Conservation (phyloP, 1,140 invertebrate species). For the Lerema accius region DNA sequence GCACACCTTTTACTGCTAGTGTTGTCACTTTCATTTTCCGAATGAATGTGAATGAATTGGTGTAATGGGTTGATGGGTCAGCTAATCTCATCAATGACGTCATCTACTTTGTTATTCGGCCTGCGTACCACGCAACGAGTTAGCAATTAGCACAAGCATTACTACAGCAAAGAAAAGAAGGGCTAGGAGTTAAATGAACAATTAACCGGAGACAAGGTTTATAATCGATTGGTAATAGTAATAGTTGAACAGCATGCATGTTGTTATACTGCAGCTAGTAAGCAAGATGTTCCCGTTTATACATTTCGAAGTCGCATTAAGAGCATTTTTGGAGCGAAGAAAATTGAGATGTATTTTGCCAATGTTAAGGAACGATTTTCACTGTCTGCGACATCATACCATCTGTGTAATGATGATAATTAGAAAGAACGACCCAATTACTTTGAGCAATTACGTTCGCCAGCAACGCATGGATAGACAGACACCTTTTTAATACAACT, state of each 20-base stretch:
- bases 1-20: neutral
- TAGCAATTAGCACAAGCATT: slow-evolving; percentile 14
- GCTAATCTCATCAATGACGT: slow-evolving; percentile 9
- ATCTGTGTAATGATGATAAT: neutral
- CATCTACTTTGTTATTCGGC: slow-evolving; percentile 11
- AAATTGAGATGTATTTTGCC: neutral
- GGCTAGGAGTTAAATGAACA: too few relatives aligned
- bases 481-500: slow-evolving; percentile 1
- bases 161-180: neutral
- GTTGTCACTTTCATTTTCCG: neutral
- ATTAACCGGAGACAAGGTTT: too few relatives aligned
- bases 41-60: neutral
- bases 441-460: slow-evolving; percentile 7
- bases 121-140: slow-evolving; percentile 18
- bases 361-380: too few relatives aligned
- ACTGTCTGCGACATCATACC: too few relatives aligned
- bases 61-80: neutral
- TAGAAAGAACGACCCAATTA: slow-evolving; percentile 15
- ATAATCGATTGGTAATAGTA: neutral
- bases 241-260: neutral
- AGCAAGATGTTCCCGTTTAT: neutral
- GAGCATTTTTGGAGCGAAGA: too few relatives aligned
- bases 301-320: too few relatives aligned
- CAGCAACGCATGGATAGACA: slow-evolving; percentile 8
- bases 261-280: neutral